Percentiles rank a stretch among this genome's conserved stretches.
Conservation (phyloP, 2,888 invertebrate genomes). For the Ichneumoninae sp. region DNA sequence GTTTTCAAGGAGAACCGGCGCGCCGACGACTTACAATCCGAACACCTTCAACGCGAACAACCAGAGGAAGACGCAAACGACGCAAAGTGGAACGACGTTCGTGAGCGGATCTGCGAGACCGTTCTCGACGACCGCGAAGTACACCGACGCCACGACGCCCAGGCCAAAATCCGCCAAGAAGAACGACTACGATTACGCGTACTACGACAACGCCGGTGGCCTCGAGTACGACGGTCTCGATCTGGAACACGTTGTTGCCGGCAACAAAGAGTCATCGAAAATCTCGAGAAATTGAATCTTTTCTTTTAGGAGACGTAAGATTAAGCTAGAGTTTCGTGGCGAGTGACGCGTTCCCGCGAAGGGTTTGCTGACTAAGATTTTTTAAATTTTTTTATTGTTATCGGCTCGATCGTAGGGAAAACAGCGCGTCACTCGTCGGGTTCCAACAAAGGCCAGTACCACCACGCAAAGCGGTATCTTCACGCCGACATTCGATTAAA, state of each 20-base stretch:
- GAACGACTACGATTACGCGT: slow-evolving; percentile 93
- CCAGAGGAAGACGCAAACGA: slow-evolving; percentile 76
- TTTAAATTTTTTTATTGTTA: slow-evolving; percentile 10
- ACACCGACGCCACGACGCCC: slow-evolving; percentile 79
- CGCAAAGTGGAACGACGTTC: slow-evolving; percentile 81
- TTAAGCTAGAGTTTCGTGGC: slow-evolving; percentile 25
- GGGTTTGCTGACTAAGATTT: slow-evolving; percentile 2
- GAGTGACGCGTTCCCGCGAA: slow-evolving; percentile 36
- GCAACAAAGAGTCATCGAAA: slow-evolving; percentile 81
- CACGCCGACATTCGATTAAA: slow-evolving; percentile 18
- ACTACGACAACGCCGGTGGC: slow-evolving; percentile 89
- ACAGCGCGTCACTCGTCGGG: slow-evolving; percentile 37
- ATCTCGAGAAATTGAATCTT: slow-evolving; percentile 72
- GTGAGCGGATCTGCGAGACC: slow-evolving; percentile 82
- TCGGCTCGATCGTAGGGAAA: slow-evolving; percentile 15
- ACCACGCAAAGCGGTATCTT: slow-evolving; percentile 70
- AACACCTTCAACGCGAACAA: slow-evolving; percentile 77
- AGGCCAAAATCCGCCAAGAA: slow-evolving; percentile 84
- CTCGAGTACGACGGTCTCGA: slow-evolving; percentile 85
- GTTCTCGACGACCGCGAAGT: slow-evolving; percentile 79
- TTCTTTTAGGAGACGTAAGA: slow-evolving; percentile 9
- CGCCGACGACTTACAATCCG: slow-evolving; percentile 79
- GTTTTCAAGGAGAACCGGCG: slow-evolving; percentile 75
- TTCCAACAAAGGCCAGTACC: slow-evolving; percentile 70
- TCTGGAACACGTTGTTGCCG: slow-evolving; percentile 80